Evolutionary conservation across 2,797 vertebrate species (phyloP), one percentile per base, ranked within the genome.

Genomic region (Gymnothorax javanicus): DNA sequence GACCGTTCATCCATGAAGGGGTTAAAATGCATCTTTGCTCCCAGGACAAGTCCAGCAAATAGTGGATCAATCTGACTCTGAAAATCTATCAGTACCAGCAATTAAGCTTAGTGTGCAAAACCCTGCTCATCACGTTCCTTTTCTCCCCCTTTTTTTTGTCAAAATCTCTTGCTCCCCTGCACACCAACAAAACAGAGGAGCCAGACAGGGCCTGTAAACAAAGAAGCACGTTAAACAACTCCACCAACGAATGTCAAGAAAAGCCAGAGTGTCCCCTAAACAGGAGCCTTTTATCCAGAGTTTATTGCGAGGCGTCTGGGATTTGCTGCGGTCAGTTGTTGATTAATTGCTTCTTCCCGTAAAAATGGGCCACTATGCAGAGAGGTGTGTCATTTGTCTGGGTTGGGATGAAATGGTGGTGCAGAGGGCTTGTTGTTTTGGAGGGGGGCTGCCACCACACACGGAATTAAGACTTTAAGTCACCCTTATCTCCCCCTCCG

Each of bases 391-490:
- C 43, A 52, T 88, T 85, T 79, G 64, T 83, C 79, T 88, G 81
- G 69, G 69, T 69, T 25, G 20, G 20, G 83, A 43, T 59, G 43
- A 88, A 67, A 75, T 58, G 73, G 59, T 60, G 59, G 59, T 60
- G 64, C 0, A 8, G 64, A 0, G 23, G 64, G 23, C 20, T 4
- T 17, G 62, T 17, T 5, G 20, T 43, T 43, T 43, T 2, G 77
- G 62, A 27, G 83, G 25, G 5, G 64, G 71, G 11, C 20, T 11
- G 50, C 54, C 2, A 43, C 33, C 33, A 43, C 33, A 43, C 33
- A 52, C 23, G 67, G 59, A 62, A 87, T 87, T 87, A 82, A 75
- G 81, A 88, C 62, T 81, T 87, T 88, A 86, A 83, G 79, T 83
- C 64, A 73, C 27, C 82, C 87, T 88, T 88, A 88, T 88, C 87